phyloP scores from a whole-genome alignment of 2,888 invertebrate genomes.

The Oscheius myriophilus region DNA sequence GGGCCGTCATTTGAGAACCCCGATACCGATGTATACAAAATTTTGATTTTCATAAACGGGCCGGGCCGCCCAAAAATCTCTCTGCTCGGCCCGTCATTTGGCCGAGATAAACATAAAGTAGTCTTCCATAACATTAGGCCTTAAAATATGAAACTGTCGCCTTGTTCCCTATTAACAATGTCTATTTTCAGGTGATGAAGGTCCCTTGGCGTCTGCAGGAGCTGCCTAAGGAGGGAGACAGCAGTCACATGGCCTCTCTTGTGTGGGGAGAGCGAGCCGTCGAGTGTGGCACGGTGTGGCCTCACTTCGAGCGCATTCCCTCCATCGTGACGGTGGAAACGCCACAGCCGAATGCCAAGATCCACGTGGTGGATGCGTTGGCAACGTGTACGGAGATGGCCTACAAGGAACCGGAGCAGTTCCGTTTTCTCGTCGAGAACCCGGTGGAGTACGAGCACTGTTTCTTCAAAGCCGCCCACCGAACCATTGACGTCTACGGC shows the following conservation, averaged over 20 bases:
- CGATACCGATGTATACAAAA: too few relatives aligned
- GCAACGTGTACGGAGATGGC: conserved; percentile 46
- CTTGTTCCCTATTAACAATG: neutral
- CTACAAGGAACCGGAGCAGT: conserved; percentile 38
- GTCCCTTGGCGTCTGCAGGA: conserved; percentile 39
- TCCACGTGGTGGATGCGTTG: conserved; percentile 52
- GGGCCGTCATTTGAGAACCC: too few relatives aligned
- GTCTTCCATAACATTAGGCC: neutral
- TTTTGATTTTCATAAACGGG: too few relatives aligned
- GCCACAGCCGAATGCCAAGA: conserved; percentile 28
- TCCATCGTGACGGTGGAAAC: conserved; percentile 52
- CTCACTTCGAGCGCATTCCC: conserved; percentile 53
- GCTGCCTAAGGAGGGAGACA: conserved; percentile 28
- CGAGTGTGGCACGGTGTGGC: conserved; percentile 60
- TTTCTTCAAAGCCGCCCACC: conserved; percentile 47
- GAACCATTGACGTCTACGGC: conserved; percentile 36
- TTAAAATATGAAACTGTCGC: too few relatives aligned
- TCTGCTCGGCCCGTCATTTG: neutral
- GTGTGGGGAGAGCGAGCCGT: conserved; percentile 43
- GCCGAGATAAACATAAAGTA: neutral
- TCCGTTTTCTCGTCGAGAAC: conserved; percentile 36
- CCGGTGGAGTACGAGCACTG: conserved; percentile 53
- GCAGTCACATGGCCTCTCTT: conserved; percentile 40
- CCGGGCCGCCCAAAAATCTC: too few relatives aligned
- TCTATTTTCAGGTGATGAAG: conserved; percentile 35